Evolutionary conservation across 2,888 invertebrate genomes (phyloP), one percentile per base, ranked within the genome.

Genomic region (Actias luna): DNA sequence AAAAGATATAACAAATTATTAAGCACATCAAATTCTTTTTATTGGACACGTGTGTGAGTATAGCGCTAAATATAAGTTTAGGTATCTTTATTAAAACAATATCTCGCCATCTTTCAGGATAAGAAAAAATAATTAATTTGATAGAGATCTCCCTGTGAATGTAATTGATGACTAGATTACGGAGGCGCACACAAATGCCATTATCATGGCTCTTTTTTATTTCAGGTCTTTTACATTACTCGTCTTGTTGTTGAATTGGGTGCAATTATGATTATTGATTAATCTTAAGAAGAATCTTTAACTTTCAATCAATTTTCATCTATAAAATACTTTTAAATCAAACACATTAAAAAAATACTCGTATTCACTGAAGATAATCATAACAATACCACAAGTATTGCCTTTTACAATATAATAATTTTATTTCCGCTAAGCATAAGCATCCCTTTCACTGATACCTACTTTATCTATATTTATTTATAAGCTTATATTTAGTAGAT

Each of bases 121-220:
- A 63, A 60, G 29, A 58, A 63, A 63, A 63, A 55, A 36, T 57
- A 63, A 63, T 63, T 59, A 63, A 39, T 55, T 52, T 25, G 58
- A 62, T 62, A 58, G 39, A 42, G 58, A 63, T 63, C 63, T 42
- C 58, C 42, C 46, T 58, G 60, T 33, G 46, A 63, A 60, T 50
- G 58, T 60, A 46, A 60, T 60, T 63, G 46, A 63, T 63, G 16
- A 63, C 31, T 25, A 16, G 60, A 63, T 63, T 63, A 60, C 29
- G 27, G 35, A 35, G 35, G 35, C 25, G 59, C 59, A 39, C 36
- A 35, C 16, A 62, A 36, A 35, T 27, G 52, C 29, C 46, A 59
- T 46, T 59, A 62, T 50, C 33, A 46, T 39, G 57, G 39, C 36
- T 27, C 29, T 33, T 60, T 50, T 55, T 39, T 36, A 57, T 39